Percentiles rank a stretch among this genome's conserved stretches.
phyloP scores from a whole-genome alignment of 2,113 vertebrate species.

The Calidris pygmaea region DNA sequence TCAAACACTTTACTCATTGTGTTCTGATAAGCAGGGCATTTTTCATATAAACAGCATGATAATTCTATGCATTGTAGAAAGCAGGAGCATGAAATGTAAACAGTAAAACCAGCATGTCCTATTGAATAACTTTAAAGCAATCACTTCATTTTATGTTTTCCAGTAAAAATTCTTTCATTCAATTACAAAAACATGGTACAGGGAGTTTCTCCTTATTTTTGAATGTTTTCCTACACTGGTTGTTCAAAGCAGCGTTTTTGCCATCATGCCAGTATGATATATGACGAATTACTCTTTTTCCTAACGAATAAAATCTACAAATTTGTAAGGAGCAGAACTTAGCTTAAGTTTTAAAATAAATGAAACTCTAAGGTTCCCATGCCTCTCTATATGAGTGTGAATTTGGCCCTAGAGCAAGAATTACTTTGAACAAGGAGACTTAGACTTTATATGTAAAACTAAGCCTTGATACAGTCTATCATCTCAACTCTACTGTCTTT shows the following conservation, averaged over 20 bases:
- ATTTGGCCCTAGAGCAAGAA: neutral
- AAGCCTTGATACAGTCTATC: neutral
- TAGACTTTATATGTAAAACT: neutral
- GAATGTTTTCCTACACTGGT: neutral
- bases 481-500: neutral
- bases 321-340: neutral
- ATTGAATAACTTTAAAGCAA: neutral
- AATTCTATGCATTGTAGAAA: constrained; percentile 1
- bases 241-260: neutral
- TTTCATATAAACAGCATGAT: neutral
- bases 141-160: neutral
- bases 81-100: constrained; percentile 32
- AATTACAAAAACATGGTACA: neutral
- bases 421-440: neutral
- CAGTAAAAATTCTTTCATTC: neutral
- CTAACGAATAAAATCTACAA: neutral
- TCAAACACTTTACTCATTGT: constrained; percentile 35
- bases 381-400: neutral
- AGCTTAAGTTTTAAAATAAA: neutral
- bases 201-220: neutral
- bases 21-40: neutral
- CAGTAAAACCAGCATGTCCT: neutral
- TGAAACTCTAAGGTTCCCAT: neutral
- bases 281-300: neutral
- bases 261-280: neutral